These are phyloP conservation scores for Pao palembangensis DNA, from an alignment of 2,113 vertebrate species.

Conservation along the genomic window DNA sequence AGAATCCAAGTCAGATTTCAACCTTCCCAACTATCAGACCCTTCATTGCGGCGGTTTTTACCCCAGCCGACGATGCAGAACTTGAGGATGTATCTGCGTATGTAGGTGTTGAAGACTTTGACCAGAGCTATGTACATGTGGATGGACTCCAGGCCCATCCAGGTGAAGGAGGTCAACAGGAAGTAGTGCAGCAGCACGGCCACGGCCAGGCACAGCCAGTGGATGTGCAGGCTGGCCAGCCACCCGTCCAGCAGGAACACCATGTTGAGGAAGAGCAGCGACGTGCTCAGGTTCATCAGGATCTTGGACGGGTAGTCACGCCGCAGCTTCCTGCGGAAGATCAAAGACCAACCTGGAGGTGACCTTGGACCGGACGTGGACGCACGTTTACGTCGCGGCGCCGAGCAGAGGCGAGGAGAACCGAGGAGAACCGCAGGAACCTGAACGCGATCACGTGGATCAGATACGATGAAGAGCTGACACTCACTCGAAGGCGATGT, in stretches of 20 bases:
- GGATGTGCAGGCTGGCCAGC: constrained; percentile 80
- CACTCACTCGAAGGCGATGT: constrained; percentile 95
- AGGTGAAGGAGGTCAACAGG: constrained; percentile 92
- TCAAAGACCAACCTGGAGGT: neutral
- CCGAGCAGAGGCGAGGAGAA: no score
- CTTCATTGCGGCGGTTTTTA: constrained; percentile 50
- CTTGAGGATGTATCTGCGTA: constrained; percentile 93
- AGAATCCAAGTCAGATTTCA: no score
- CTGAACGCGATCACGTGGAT: no score
- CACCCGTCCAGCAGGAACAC: constrained; percentile 90
- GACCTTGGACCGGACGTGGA: neutral
- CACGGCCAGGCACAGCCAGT: constrained; percentile 80
- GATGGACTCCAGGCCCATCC: constrained; percentile 97
- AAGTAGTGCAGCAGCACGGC: constrained; percentile 91
- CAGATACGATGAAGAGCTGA: neutral
- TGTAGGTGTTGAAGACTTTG: constrained; percentile 98
- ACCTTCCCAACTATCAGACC: no score
- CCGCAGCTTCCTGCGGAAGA: constrained; percentile 81
- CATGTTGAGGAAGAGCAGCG: constrained; percentile 89
- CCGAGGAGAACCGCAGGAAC: no score
- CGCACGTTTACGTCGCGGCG: no score
- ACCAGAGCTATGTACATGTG: constrained; percentile 99
- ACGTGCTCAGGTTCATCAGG: constrained; percentile 94
- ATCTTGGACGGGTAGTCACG: constrained; percentile 98
- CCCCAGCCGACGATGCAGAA: constrained; percentile 97